phyloP scores from a whole-genome alignment of 2,113 vertebrate species.

The Reinhardtius hippoglossoides region DNA sequence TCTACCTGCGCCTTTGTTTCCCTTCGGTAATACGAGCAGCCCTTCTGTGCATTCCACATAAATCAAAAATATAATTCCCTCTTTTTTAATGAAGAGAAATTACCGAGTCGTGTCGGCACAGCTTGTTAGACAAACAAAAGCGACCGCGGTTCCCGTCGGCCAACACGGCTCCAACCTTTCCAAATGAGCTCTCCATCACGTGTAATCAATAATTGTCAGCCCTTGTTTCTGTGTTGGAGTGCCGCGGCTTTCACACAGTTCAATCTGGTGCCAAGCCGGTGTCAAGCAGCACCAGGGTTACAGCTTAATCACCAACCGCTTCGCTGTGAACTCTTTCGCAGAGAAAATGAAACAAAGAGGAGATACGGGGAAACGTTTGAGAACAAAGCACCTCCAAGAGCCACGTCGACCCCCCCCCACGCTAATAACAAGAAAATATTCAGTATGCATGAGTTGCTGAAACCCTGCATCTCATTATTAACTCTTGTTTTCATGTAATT shows the following conservation, averaged over 20 bases:
- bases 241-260: background rate
- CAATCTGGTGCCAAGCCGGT: no score
- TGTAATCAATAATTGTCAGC: slow-evolving; percentile 60
- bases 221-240: background rate
- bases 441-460: background rate
- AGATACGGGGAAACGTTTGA: no score
- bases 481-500: slow-evolving; percentile 5
- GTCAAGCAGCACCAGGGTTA: no score
- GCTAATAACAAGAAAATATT: background rate
- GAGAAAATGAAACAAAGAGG: no score
- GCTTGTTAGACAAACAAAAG: slow-evolving; percentile 69
- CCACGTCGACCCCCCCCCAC: background rate
- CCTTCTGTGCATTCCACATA: slow-evolving; percentile 44
- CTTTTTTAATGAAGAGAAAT: slow-evolving; percentile 75
- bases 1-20: slow-evolving; percentile 33
- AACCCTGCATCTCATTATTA: background rate
- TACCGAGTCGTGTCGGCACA: slow-evolving; percentile 48
- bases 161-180: slow-evolving; percentile 46
- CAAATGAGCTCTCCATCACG: slow-evolving; percentile 63
- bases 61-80: slow-evolving; percentile 50
- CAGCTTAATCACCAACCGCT: no score
- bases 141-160: slow-evolving; percentile 35
- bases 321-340: no score
- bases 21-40: slow-evolving; percentile 38
- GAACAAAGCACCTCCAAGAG: no score